phyloP scores from a whole-genome alignment of 2,888 invertebrate species.

The Apoda limacodes region DNA sequence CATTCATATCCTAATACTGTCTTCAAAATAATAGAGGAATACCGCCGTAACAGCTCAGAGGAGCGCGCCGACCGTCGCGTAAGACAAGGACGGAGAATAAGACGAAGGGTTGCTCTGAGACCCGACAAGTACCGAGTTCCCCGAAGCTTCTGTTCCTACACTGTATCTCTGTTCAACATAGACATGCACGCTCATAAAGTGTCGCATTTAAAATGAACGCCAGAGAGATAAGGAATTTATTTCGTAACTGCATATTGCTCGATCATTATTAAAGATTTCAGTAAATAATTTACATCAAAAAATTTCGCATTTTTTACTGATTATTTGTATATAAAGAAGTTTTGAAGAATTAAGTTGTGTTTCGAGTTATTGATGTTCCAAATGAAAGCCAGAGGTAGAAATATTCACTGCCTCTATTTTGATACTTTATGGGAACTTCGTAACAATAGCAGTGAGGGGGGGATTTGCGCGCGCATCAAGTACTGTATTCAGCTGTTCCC shows the following conservation, averaged over 20 bases:
- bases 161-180: slow-evolving; percentile 49
- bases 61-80: slow-evolving; percentile 63
- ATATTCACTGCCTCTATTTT: slow-evolving; percentile 41
- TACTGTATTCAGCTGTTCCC: slow-evolving; percentile 42
- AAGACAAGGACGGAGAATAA: slow-evolving; percentile 70
- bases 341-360: slow-evolving; percentile 7
- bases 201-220: slow-evolving; percentile 62
- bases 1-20: too few species aligned
- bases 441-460: slow-evolving; percentile 70
- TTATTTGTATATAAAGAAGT: slow-evolving; percentile 26
- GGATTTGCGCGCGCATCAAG: slow-evolving; percentile 59
- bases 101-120: slow-evolving; percentile 71
- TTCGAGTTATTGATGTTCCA: slow-evolving; percentile 32
- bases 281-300: slow-evolving; percentile 36
- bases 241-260: too few species aligned
- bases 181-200: slow-evolving; percentile 59
- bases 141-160: slow-evolving; percentile 24
- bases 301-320: slow-evolving; percentile 43
- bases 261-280: too few species aligned
- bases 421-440: slow-evolving; percentile 58
- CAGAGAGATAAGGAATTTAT: slow-evolving; percentile 69
- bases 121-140: slow-evolving; percentile 54
- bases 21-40: slow-evolving; percentile 61
- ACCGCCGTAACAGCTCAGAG: too few species aligned
- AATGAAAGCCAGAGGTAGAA: slow-evolving; percentile 57